phyloP scores from a whole-genome alignment of 2,797 vertebrate species.

The Glossophaga mutica region DNA sequence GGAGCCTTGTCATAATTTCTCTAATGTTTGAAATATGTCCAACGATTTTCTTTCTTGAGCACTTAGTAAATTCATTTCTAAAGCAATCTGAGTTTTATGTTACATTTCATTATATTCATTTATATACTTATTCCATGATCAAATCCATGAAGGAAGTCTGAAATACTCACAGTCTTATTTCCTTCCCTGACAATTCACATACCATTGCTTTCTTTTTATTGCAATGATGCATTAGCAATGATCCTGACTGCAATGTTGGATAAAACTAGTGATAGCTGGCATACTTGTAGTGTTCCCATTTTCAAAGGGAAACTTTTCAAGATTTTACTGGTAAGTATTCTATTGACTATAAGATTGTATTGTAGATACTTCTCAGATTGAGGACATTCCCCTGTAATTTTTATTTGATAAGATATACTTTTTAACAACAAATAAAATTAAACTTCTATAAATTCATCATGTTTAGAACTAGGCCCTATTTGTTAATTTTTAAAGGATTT shows the following conservation, averaged over 20 bases:
- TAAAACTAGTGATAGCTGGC: not conserved
- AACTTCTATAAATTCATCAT: not conserved
- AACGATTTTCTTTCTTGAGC: not conserved
- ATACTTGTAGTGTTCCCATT: not conserved
- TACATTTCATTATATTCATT: not conserved
- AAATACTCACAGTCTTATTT: not conserved
- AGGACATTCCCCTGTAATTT: not conserved
- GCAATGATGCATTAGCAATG: not conserved
- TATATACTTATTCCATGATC: not conserved
- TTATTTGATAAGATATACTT: not conserved
- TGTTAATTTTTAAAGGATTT: not conserved
- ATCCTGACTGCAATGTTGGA: not conserved
- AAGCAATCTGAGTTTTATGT: not conserved
- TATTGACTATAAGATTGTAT: not conserved
- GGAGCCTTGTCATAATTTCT: not conserved
- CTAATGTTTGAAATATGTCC: not conserved
- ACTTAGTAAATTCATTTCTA: not conserved
- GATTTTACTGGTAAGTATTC: not conserved
- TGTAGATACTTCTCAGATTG: not conserved
- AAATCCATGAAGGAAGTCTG: not conserved
- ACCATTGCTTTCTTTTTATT: not conserved
- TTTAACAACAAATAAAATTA: not conserved
- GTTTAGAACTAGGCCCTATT: not conserved
- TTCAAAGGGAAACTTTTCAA: not conserved
- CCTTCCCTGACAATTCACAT: not conserved